Base-by-base conservation (phyloP, 2,113 vertebrate genomes). In the Cacatua alba region DNA sequence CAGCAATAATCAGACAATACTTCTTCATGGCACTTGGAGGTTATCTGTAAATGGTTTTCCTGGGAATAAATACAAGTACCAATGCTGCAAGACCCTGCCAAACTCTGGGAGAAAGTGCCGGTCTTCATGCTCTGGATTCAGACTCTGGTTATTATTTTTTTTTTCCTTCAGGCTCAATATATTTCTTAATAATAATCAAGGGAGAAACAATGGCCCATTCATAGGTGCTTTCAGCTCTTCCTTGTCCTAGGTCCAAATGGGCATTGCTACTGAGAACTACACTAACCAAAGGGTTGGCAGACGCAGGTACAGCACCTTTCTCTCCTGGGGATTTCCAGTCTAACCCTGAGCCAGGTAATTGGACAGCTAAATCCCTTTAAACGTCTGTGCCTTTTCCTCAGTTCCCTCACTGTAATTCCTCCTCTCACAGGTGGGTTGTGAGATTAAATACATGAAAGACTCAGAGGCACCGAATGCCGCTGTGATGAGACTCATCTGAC, bases 361-460 rank as follows among this genome's bases (percentile, higher is more conserved):
- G 93, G 94, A 77, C 91, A 76, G 91, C 86, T 95, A 96, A 96
- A 96, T 97, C 94, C 96, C 91, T 94, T 85, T 79, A 84, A 94
- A 91, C 52, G 81, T 87, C 93, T 89, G 89, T 26, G 48, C 60
- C 77, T 94, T 96, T 95, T 96, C 94, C 94, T 95, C 88, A 62
- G 44, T 59, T 94, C 63, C 83, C 18, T 35, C 48, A 8, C 91
- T 79, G 69, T 92, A 94, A 93, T 96, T 93, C 92, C 69, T 95
- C 65, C 52, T 83, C 94, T 94, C 92, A 51, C 94, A 97, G 95
- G 93, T 95, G 94, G 84, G 83, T 96, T 84, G 91, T 91, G 95
- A 96, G 96, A 95, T 95, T 93, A 96, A 94, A 94, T 83, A 96
- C 95, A 95, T 94, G 95, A 97, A 97, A 96, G 96, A 37, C 86